These are phyloP conservation scores for Coenonympha glycerion DNA, from an alignment of 2,888 invertebrate species.

Conservation along the genomic window DNA sequence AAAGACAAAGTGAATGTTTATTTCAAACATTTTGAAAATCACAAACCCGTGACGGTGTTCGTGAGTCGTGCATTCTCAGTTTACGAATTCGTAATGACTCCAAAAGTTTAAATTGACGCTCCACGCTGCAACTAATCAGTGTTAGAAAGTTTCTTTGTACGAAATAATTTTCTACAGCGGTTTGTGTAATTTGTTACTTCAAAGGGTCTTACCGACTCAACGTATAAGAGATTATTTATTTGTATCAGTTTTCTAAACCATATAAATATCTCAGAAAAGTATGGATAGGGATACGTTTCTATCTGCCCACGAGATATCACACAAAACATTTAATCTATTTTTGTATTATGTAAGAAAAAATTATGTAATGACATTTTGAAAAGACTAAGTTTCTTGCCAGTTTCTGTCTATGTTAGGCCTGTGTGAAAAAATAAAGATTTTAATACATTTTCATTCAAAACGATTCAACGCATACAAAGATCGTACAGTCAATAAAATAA, in stretches of 20 bases:
- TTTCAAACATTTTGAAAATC: constrained; percentile 13
- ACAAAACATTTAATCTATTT: too few relatives aligned
- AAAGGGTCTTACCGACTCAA: background rate
- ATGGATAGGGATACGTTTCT: background rate
- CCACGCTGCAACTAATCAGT: constrained; percentile 59
- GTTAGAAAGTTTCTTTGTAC: constrained; percentile 41
- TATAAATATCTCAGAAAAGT: too few relatives aligned
- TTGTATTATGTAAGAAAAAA: too few relatives aligned
- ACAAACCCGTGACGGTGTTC: constrained; percentile 24
- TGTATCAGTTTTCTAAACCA: background rate
- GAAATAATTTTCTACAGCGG: background rate
- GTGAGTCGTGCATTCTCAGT: constrained; percentile 49
- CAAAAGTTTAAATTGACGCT: constrained; percentile 62
- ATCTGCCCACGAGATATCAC: too few relatives aligned
- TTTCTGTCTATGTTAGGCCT: too few relatives aligned
- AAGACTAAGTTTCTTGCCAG: too few relatives aligned
- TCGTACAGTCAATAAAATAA: too few relatives aligned
- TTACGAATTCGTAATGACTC: constrained; percentile 58
- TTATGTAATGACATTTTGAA: too few relatives aligned
- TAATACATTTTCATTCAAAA: too few relatives aligned
- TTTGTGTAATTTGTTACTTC: background rate
- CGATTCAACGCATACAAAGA: too few relatives aligned
- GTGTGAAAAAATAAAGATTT: too few relatives aligned
- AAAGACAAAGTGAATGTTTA: constrained; percentile 22
- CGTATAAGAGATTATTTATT: background rate